A percentile compares a stretch with the other conserved stretches of the same genome.
Conservation (phyloP, 2,113 vertebrate species). For the Mirza zaza region DNA sequence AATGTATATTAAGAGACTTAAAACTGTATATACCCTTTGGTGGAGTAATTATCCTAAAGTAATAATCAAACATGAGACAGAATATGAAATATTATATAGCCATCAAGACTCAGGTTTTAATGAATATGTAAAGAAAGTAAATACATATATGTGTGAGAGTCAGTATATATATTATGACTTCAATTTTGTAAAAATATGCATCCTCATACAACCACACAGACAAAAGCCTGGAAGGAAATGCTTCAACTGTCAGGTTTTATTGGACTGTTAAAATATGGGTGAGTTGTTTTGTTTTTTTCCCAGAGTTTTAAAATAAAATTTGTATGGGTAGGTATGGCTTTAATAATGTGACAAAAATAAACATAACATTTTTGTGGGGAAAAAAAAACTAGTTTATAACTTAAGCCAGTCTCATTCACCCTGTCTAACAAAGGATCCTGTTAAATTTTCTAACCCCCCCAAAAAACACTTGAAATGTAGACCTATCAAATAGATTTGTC, state of each 20-base stretch:
- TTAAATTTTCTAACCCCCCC: conserved; percentile 35
- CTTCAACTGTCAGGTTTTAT: background rate
- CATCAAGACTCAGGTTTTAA: conserved; percentile 7
- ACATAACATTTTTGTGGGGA: conserved; percentile 62
- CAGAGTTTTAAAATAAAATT: conserved; percentile 45
- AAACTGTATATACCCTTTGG: background rate
- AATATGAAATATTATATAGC: background rate
- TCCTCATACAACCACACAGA: background rate
- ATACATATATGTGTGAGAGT: background rate
- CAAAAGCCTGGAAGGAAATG: background rate
- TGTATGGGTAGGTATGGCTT: conserved; percentile 47
- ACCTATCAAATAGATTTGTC: conserved; percentile 71
- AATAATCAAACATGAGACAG: background rate
- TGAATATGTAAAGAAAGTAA: background rate
- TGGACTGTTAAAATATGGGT: background rate
- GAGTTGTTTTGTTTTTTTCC: background rate
- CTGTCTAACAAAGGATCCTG: conserved; percentile 60
- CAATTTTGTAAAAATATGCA: background rate
- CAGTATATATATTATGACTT: background rate
- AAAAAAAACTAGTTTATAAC: conserved; percentile 54
- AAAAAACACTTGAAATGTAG: conserved; percentile 47
- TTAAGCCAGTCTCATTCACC: conserved; percentile 56
- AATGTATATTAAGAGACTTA: background rate
- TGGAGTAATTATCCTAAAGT: background rate
- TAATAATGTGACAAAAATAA: conserved; percentile 65